Evolutionary conservation across 37 sponge, comb jelly and placozoan species (phyloP).

Genomic region (Mnemiopsis leidyi): DNA sequence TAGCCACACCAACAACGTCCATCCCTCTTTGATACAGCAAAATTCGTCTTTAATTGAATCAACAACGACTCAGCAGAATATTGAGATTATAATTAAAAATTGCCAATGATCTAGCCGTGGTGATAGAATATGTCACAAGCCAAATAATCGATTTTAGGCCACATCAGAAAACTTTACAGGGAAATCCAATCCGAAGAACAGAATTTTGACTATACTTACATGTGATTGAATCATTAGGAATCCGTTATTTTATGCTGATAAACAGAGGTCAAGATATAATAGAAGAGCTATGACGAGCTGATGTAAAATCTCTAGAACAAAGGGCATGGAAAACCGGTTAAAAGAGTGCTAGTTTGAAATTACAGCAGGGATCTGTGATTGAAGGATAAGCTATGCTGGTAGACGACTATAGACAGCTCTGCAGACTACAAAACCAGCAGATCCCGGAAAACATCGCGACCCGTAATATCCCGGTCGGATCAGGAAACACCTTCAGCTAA

Average conservation of each 20-base stretch:
- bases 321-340: too few relatives aligned
- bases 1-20: neutral
- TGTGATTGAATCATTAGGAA: neutral
- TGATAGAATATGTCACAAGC: neutral
- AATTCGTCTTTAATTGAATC: neutral
- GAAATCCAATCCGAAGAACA: neutral
- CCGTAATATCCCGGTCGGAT: neutral
- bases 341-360: too few relatives aligned
- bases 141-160: neutral
- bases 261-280: neutral
- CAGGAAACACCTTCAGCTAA: neutral
- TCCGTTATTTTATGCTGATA: neutral
- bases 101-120: neutral
- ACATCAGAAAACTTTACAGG: neutral
- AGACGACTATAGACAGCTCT: too few relatives aligned
- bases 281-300: neutral
- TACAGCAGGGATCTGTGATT: too few relatives aligned
- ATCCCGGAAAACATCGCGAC: neutral
- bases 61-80: neutral
- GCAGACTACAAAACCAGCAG: too few relatives aligned
- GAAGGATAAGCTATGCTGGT: too few relatives aligned
- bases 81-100: neutral
- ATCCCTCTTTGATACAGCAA: neutral
- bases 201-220: neutral
- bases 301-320: neutral